These are phyloP conservation scores for Schlechtendalia chinensis DNA, from an alignment of 1,140 invertebrate genomes.

Conservation along the genomic window DNA sequence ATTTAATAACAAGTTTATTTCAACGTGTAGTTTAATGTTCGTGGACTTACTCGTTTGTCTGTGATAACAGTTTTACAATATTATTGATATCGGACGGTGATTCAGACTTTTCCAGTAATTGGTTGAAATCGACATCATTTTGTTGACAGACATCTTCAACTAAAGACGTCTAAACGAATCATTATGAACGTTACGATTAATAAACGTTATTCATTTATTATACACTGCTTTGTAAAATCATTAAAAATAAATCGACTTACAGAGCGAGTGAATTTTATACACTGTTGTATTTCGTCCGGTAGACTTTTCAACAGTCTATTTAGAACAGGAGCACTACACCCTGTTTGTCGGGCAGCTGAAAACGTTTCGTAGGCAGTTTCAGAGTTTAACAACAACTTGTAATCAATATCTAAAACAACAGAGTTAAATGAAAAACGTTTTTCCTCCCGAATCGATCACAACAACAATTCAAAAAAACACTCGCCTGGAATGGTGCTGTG, in stretches of 20 bases:
- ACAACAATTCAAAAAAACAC: background rate
- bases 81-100: slow-evolving; percentile 24
- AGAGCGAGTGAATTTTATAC: slow-evolving; percentile 21
- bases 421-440: background rate
- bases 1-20: background rate
- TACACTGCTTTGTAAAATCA: background rate
- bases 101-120: slow-evolving; percentile 16
- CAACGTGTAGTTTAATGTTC: background rate
- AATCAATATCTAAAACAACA: slow-evolving; percentile 36
- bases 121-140: background rate
- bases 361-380: slow-evolving; percentile 43
- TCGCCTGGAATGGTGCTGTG: slow-evolving; percentile 44
- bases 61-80: slow-evolving; percentile 37
- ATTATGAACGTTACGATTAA: background rate
- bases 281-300: slow-evolving; percentile 34
- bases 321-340: slow-evolving; percentile 30
- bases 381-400: slow-evolving; percentile 19
- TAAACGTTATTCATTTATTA: background rate
- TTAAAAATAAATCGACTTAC: slow-evolving; percentile 3
- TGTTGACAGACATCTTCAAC: slow-evolving; percentile 6
- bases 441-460: background rate
- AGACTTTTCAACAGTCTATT: slow-evolving; percentile 39
- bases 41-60: background rate
- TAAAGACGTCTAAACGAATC: slow-evolving; percentile 23
- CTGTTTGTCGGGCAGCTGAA: slow-evolving; percentile 16